Conservation (phyloP, 2,888 invertebrate species). For the Tetheella fluctuosa region DNA sequence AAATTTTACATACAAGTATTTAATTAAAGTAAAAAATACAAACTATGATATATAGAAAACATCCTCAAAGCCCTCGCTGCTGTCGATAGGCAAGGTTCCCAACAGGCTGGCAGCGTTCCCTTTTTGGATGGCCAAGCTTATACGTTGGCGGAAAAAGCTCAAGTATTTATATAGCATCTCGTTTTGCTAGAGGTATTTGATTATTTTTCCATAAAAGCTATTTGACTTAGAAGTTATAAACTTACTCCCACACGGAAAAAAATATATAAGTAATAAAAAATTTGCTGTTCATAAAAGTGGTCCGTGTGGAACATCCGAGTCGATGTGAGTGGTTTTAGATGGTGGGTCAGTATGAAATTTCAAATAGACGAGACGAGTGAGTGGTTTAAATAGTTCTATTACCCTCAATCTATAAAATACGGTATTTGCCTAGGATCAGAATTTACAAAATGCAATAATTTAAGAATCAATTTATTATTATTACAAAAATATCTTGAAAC, state of each 20-base stretch:
- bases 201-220: conserved; percentile 27
- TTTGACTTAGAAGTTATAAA: conserved; percentile 25
- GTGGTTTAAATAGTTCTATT: neutral
- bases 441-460: too few species aligned
- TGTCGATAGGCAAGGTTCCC: too few species aligned
- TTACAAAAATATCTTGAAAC: too few species aligned
- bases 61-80: too few species aligned
- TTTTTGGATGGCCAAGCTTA: too few species aligned
- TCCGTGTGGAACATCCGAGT: neutral
- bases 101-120: too few species aligned
- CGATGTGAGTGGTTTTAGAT: neutral
- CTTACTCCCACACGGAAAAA: conserved; percentile 30
- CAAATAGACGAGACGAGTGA: neutral
- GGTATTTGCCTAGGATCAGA: neutral
- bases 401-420: neutral
- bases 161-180: conserved; percentile 21
- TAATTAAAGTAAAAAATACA: too few species aligned
- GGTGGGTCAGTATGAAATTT: neutral
- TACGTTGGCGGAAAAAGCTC: too few species aligned
- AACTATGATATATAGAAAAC: too few species aligned
- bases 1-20: conserved; percentile 24
- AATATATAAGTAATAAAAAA: conserved; percentile 7
- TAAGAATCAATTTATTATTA: neutral
- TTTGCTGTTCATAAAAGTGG: neutral
- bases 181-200: conserved; percentile 26